A percentile compares a stretch with the other conserved stretches of the same genome.
phyloP scores from a whole-genome alignment of 2,113 vertebrate genomes.

The Anthoscopus minutus region DNA sequence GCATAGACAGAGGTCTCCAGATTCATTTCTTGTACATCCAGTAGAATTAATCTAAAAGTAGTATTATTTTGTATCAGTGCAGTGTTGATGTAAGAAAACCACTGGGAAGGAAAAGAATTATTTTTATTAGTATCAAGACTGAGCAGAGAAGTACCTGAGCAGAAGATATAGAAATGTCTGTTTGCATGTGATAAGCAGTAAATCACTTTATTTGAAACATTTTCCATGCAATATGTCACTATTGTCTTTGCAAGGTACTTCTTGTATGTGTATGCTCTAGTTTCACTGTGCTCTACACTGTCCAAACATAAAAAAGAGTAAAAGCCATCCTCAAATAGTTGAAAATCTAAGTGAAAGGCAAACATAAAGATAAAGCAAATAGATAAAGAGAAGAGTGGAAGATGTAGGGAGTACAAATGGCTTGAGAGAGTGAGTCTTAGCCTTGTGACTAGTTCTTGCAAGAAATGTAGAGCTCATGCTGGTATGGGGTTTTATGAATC shows the following conservation, averaged over 20 bases:
- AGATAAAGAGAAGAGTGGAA: background rate
- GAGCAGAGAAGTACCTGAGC: background rate
- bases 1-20: background rate
- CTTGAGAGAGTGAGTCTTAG: background rate
- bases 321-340: constrained; percentile 16
- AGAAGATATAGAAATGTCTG: constrained; percentile 39
- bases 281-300: background rate
- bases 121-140: constrained; percentile 15
- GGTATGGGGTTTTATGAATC: background rate
- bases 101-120: background rate
- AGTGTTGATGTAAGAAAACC: constrained; percentile 4
- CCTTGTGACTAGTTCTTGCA: background rate
- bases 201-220: constrained; percentile 46
- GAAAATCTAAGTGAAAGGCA: constrained; percentile 30
- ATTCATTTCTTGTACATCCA: background rate
- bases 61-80: background rate
- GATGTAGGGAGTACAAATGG: background rate
- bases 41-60: constrained; percentile 1
- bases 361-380: constrained; percentile 38
- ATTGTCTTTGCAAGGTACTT: constrained; percentile 25
- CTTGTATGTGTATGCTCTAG: background rate
- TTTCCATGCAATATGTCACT: constrained; percentile 8
- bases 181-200: constrained; percentile 43
- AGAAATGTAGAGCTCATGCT: background rate
- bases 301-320: constrained; percentile 27